These are phyloP conservation scores for Tachysurus vachellii DNA, from an alignment of 2,113 vertebrate species.

Conservation along the genomic window DNA sequence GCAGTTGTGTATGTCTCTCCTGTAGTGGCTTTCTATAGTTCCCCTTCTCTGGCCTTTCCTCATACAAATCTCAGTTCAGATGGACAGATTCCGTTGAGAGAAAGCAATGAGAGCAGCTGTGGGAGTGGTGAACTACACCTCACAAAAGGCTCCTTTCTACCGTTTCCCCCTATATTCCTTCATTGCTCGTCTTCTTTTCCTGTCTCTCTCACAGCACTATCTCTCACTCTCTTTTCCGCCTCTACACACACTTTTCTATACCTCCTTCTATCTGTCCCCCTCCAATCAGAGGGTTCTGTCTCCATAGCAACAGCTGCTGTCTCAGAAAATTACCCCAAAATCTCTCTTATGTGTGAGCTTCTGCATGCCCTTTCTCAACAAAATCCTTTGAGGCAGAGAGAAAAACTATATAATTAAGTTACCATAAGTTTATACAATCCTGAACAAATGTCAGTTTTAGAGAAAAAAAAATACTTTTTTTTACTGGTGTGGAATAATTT, in stretches of 20 bases:
- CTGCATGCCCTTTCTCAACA: conserved; percentile 30
- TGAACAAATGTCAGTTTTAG: background rate
- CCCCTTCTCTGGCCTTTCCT: background rate
- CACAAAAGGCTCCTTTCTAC: conserved; percentile 40
- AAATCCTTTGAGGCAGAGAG: conserved; percentile 37
- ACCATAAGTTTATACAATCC: background rate
- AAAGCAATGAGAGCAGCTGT: conserved; percentile 32
- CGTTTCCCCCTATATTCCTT: conserved; percentile 29
- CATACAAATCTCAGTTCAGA: conserved; percentile 31
- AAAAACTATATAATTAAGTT: conserved; percentile 19
- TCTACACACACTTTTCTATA: conserved; percentile 53
- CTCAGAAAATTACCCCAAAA: conserved; percentile 74
- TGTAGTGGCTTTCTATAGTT: background rate
- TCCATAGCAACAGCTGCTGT: conserved; percentile 78
- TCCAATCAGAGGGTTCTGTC: conserved; percentile 75
- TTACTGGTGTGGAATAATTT: background rate
- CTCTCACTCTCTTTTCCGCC: conserved; percentile 55
- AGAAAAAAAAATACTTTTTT: background rate
- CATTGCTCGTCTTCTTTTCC: conserved; percentile 48
- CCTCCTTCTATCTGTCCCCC: conserved; percentile 48
- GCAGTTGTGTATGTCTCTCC: background rate
- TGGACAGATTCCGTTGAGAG: conserved; percentile 19
- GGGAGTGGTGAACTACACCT: conserved; percentile 21
- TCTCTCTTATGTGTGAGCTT: conserved; percentile 56
- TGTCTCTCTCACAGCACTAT: conserved; percentile 39